Percentiles rank a stretch among this genome's conserved stretches.
Conservation (phyloP, 1,140 invertebrate species). For the Calliphora vicina region DNA sequence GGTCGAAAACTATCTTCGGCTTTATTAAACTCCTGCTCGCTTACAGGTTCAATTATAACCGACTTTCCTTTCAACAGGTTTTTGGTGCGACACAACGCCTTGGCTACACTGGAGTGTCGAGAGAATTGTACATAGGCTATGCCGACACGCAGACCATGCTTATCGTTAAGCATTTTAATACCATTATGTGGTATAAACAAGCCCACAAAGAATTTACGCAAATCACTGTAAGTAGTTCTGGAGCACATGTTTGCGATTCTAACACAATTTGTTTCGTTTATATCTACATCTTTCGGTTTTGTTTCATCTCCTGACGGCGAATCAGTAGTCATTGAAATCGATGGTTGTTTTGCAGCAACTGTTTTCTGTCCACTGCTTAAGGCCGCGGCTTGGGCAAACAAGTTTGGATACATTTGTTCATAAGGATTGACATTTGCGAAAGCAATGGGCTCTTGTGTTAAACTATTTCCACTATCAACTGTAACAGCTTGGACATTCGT, state of each 20-base stretch:
- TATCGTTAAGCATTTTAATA: conserved; percentile 85
- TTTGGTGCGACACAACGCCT: conserved; percentile 72
- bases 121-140: conserved; percentile 82
- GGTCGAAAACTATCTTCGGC: conserved; percentile 48
- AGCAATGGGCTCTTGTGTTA: conserved; percentile 47
- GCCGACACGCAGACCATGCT: conserved; percentile 79
- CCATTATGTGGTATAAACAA: conserved; percentile 82
- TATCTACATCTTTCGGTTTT: neutral
- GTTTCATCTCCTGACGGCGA: neutral
- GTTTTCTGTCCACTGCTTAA: neutral
- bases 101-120: conserved; percentile 71
- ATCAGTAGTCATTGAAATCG: neutral
- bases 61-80: conserved; percentile 69
- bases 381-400: conserved; percentile 49
- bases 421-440: conserved; percentile 59
- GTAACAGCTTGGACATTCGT: neutral
- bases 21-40: conserved; percentile 54
- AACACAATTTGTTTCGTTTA: conserved; percentile 68
- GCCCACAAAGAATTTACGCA: conserved; percentile 81
- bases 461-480: neutral
- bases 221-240: conserved; percentile 76
- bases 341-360: neutral
- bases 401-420: conserved; percentile 58
- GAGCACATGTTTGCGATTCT: conserved; percentile 74
- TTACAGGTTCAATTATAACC: conserved; percentile 49